phyloP scores from a whole-genome alignment of 2,797 vertebrate species.

The Dipus sagitta region DNA sequence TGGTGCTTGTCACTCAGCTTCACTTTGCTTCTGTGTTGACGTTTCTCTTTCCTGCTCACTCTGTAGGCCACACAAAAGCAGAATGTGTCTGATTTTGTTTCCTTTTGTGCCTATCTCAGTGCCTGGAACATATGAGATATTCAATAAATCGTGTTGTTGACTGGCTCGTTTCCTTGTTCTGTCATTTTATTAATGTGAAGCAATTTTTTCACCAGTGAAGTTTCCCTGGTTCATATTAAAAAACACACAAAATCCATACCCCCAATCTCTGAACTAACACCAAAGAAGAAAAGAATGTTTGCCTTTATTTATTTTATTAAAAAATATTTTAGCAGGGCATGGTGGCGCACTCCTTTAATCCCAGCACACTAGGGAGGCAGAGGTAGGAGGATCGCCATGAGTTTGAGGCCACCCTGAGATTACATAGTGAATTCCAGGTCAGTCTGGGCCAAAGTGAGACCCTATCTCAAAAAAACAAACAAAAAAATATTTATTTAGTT shows the following conservation, averaged over 20 bases:
- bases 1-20: constrained; percentile 11
- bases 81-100: constrained; percentile 52
- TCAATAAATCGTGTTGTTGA: constrained; percentile 59
- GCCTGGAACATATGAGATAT: constrained; percentile 28
- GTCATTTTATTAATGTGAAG: constrained; percentile 22
- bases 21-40: background rate
- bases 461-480: too few species aligned
- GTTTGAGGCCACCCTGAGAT: too few species aligned
- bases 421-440: too few species aligned
- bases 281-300: background rate
- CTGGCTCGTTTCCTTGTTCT: constrained; percentile 37
- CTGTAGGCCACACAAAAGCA: constrained; percentile 26
- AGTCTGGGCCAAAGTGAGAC: too few species aligned
- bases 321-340: too few species aligned
- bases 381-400: too few species aligned
- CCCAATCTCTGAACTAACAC: constrained; percentile 43
- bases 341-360: too few species aligned
- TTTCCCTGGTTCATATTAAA: constrained; percentile 23
- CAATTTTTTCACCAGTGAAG: background rate
- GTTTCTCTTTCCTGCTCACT: constrained; percentile 24
- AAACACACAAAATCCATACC: constrained; percentile 38
- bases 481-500: too few species aligned
- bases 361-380: too few species aligned
- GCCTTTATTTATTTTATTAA: background rate
- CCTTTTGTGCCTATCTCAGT: constrained; percentile 14